Percentiles rank a stretch among this genome's conserved stretches.
phyloP scores from a whole-genome alignment of 2,113 vertebrate genomes.

The Aepyceros melampus region DNA sequence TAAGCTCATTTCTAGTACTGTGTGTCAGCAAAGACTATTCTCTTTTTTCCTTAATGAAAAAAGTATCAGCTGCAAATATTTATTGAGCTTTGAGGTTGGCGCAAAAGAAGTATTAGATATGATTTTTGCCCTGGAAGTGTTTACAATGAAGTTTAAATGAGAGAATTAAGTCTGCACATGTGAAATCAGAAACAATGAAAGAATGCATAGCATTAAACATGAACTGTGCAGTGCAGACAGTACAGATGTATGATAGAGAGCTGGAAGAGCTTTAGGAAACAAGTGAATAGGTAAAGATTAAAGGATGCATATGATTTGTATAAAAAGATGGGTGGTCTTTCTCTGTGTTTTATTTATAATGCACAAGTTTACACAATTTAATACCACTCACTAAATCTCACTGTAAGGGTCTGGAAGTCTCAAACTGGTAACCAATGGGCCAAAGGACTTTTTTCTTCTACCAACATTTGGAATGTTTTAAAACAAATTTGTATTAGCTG shows the following conservation, averaged over 20 bases:
- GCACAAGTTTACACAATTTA: not conserved
- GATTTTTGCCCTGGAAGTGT: not conserved
- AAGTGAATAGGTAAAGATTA: not conserved
- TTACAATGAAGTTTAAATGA: not conserved
- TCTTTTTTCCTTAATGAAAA: slow-evolving; percentile 5
- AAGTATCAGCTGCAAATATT: not conserved
- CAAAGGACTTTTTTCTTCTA: not conserved
- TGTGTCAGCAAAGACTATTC: slow-evolving; percentile 31
- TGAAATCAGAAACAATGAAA: not conserved
- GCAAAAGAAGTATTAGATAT: not conserved
- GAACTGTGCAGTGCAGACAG: not conserved
- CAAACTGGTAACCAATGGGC: not conserved
- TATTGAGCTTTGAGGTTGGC: slow-evolving; percentile 5
- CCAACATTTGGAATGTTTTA: not conserved
- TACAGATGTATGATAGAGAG: not conserved
- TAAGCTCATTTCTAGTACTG: not conserved
- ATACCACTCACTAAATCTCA: not conserved
- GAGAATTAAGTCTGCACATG: not conserved
- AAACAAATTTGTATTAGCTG: slow-evolving; percentile 20
- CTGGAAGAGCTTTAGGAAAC: not conserved
- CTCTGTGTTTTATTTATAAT: not conserved
- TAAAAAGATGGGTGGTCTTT: slow-evolving; percentile 2
- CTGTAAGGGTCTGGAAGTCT: not conserved
- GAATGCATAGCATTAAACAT: not conserved
- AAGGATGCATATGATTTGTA: not conserved